Conservation (phyloP, 1,140 invertebrate species). For the Drosophila nigromelanica region DNA sequence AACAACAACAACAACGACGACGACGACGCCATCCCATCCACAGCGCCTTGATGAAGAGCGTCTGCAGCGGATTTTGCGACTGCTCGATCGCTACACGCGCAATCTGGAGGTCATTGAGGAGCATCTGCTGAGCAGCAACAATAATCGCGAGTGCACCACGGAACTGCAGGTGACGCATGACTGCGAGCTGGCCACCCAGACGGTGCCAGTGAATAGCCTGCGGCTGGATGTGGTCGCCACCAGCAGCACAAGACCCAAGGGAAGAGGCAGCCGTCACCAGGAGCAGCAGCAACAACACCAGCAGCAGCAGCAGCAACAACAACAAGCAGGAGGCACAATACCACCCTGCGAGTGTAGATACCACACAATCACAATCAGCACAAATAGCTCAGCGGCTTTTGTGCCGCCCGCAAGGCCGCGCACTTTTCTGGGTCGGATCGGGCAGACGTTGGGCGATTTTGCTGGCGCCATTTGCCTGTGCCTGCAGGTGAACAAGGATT, state of each 20-base stretch:
- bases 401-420: not conserved
- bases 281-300: constrained; percentile 6
- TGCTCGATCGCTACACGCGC: constrained; percentile 52
- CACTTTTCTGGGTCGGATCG: constrained; percentile 27
- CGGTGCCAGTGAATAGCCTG: constrained; percentile 3
- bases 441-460: constrained; percentile 54
- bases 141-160: not conserved
- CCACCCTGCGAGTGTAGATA: constrained; percentile 58
- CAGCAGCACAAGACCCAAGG: not conserved
- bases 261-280: not conserved
- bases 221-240: not conserved
- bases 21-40: not conserved
- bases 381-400: constrained; percentile 35
- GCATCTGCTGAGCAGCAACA: constrained; percentile 1
- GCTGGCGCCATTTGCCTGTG: constrained; percentile 67
- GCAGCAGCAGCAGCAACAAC: constrained; percentile 4
- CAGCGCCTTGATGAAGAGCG: not conserved
- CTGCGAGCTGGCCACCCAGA: constrained; percentile 55
- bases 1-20: not conserved
- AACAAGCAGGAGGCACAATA: not conserved
- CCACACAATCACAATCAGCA: constrained; percentile 66
- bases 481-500: constrained; percentile 78
- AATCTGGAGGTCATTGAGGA: constrained; percentile 53
- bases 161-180: constrained; percentile 20
- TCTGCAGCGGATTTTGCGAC: constrained; percentile 41